These are phyloP conservation scores for Parauchenoglanis punctatus DNA, from an alignment of 2,797 vertebrate genomes.

Conservation along the genomic window DNA sequence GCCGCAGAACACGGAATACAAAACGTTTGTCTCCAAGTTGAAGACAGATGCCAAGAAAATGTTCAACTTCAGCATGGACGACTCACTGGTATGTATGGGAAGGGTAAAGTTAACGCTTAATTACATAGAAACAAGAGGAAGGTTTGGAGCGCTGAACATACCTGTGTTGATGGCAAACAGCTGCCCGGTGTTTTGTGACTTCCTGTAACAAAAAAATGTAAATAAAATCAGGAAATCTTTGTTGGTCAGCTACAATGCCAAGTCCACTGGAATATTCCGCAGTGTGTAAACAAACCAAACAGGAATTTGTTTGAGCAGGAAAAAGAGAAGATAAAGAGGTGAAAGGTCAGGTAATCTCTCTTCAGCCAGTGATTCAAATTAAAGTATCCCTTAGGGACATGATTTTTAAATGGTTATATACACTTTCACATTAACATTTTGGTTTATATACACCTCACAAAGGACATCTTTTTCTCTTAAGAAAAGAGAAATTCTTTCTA, in stretches of 20 bases:
- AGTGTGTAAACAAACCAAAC: neutral
- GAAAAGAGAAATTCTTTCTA: neutral
- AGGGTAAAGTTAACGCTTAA: neutral
- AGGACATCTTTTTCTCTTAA: neutral
- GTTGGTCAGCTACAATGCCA: neutral
- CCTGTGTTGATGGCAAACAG: neutral
- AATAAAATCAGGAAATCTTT: neutral
- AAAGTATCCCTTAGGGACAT: neutral
- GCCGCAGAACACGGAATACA: conserved; percentile 82
- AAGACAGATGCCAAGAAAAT: conserved; percentile 70
- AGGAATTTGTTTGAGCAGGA: neutral
- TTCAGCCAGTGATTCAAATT: neutral
- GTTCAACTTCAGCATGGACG: conserved; percentile 84
- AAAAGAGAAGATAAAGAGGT: neutral
- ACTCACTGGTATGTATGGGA: conserved; percentile 79
- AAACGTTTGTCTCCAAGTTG: conserved; percentile 77
- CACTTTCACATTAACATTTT: too few relatives aligned
- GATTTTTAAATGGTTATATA: neutral
- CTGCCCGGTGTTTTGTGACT: neutral
- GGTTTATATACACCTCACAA: too few relatives aligned
- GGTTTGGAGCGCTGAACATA: neutral
- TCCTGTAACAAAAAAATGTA: neutral
- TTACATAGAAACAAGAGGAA: neutral
- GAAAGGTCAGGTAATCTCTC: neutral
- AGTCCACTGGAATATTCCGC: neutral